phyloP scores from a whole-genome alignment of 2,113 vertebrate genomes.

The Vimba vimba region DNA sequence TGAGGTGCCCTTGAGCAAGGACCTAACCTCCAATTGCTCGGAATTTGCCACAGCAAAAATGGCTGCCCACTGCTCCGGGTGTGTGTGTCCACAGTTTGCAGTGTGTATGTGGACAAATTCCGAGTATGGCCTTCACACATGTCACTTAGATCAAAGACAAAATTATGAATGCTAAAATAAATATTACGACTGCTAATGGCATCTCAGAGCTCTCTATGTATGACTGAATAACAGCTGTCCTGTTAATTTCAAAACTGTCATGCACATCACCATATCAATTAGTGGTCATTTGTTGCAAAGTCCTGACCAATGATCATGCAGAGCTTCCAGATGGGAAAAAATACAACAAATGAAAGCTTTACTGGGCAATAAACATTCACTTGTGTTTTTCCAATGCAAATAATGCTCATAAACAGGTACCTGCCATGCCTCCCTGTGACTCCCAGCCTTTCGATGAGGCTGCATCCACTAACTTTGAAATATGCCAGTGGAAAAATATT shows the following conservation, averaged over 20 bases:
- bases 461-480: neutral
- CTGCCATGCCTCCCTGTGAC: neutral
- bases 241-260: constrained; percentile 1
- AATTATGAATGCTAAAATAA: neutral
- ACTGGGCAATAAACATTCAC: neutral
- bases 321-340: neutral
- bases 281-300: neutral
- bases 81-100: no score
- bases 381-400: neutral
- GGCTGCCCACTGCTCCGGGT: no score
- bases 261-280: constrained; percentile 7
- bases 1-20: no score
- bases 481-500: neutral
- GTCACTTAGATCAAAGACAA: neutral
- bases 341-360: neutral
- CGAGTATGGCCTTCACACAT: no score
- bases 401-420: neutral
- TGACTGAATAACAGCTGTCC: constrained; percentile 4
- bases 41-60: no score
- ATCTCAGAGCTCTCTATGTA: neutral
- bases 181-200: neutral
- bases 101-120: no score
- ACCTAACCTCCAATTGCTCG: no score
- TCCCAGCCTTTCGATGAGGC: neutral
- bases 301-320: neutral